These are phyloP conservation scores for Neopipo cinnamomea DNA, from an alignment of 2,113 vertebrate genomes.

Conservation along the genomic window DNA sequence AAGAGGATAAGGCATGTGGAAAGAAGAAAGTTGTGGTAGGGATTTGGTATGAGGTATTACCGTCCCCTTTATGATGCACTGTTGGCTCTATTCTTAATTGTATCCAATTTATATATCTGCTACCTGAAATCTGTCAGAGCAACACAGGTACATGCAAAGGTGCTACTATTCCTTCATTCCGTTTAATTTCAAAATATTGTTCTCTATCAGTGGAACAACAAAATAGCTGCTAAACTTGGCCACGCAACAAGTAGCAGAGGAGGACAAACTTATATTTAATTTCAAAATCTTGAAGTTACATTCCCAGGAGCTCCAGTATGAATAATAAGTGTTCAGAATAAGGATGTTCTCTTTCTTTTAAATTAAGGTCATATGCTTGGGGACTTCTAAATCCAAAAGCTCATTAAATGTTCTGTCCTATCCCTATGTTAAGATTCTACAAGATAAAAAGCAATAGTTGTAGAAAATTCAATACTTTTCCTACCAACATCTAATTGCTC, in stretches of 20 bases:
- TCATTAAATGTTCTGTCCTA: conserved; percentile 10
- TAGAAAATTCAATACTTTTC: neutral
- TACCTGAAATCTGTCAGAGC: neutral
- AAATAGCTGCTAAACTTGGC: neutral
- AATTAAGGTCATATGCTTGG: neutral
- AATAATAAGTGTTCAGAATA: conserved; percentile 7
- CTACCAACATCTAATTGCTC: neutral
- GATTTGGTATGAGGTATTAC: neutral
- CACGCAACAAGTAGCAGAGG: neutral
- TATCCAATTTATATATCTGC: neutral
- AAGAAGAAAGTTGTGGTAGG: neutral
- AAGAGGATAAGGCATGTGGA: neutral
- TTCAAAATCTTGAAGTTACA: neutral
- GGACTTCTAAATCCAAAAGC: conserved; percentile 22
- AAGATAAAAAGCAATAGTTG: neutral
- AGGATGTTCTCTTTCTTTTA: neutral
- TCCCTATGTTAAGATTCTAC: neutral
- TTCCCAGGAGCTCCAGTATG: neutral
- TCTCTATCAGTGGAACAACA: neutral
- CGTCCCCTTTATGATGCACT: neutral
- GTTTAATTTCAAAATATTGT: neutral
- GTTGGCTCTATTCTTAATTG: neutral
- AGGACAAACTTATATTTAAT: neutral
- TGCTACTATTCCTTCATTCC: neutral
- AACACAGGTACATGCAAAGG: fast-evolving